Evolutionary conservation across 2,888 invertebrate genomes (phyloP).

Genomic region (Drosophila dives): DNA sequence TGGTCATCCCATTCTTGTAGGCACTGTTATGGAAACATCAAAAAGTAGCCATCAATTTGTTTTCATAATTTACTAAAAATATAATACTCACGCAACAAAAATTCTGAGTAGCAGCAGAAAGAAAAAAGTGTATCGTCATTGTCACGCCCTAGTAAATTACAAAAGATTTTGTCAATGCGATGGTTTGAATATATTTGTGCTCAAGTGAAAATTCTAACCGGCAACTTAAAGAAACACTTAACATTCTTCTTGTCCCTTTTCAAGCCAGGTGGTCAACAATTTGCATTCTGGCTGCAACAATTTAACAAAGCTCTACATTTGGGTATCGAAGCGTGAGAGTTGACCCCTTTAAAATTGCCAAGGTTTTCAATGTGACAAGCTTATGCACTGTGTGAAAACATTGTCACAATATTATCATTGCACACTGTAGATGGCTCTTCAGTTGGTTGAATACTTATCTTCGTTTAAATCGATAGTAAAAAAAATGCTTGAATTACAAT

Average conservation of each 20-base stretch:
- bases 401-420: not conserved
- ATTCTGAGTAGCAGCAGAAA: not conserved
- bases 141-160: constrained; percentile 21
- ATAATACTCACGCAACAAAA: not conserved
- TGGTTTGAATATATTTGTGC: not conserved
- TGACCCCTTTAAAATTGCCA: no score
- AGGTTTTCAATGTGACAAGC: not conserved
- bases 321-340: not conserved
- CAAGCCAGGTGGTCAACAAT: not conserved
- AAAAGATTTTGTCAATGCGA: not conserved
- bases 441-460: not conserved
- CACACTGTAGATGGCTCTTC: not conserved
- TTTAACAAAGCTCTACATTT: constrained; percentile 6
- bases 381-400: not conserved
- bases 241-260: not conserved
- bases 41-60: not conserved
- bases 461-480: not conserved
- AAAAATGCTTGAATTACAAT: not conserved
- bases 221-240: constrained; percentile 34
- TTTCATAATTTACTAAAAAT: not conserved
- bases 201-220: constrained; percentile 11
- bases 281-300: constrained; percentile 2
- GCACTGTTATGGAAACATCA: not conserved
- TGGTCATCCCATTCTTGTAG: not conserved
- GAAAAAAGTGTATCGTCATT: constrained; percentile 10